Base-by-base conservation (phyloP, 2,888 invertebrate species). In the Nebria brevicollis region DNA sequence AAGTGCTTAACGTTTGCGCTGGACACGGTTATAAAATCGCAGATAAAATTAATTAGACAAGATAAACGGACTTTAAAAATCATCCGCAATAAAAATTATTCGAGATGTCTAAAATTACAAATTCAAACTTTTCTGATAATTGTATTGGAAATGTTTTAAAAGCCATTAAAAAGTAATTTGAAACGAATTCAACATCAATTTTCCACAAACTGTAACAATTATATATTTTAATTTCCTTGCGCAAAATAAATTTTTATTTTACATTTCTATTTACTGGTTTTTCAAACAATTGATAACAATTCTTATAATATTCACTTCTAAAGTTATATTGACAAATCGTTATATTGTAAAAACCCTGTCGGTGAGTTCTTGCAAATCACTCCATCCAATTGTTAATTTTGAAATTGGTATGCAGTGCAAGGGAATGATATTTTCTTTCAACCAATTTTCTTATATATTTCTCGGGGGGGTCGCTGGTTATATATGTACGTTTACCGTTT, bases 401-500 rank as follows among this genome's bases (percentile, higher is more conserved):
- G 13, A 70, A 11, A 70, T 70, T 11, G 20, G 26, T n/a, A 15
- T n/a, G 11, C 70, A 26, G 7, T 70, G 15, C 54, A 11, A 5
- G 43, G 54, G 54, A 54, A 54, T 54, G 13, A 54, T 54, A 54
- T 54, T 54, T 54, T 54, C 54, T 54, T 54, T 8, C 54, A 54
- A 54, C 6, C 54, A 54, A 54, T 54, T 54, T 13, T 54, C 13
- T 11, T 54, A 54, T 54, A 54, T 7, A 11, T 54, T 13, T 54
- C 54, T 8, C 2, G 54, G 54, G 43, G n/a, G 70, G 20, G 25
- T 20, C 5, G 73, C 54, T 72, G 72, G 13, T 13, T 54, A 41
- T 41, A 70, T 54, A 15, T 26, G 25, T 43, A 54, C 72, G 72
- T 72, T 64, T 64, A 75, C 75, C 75, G 25, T 66, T 70, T 70